These are phyloP conservation scores for Aldabrachelys gigantea DNA, from an alignment of 2,113 vertebrate species.

Conservation along the genomic window DNA sequence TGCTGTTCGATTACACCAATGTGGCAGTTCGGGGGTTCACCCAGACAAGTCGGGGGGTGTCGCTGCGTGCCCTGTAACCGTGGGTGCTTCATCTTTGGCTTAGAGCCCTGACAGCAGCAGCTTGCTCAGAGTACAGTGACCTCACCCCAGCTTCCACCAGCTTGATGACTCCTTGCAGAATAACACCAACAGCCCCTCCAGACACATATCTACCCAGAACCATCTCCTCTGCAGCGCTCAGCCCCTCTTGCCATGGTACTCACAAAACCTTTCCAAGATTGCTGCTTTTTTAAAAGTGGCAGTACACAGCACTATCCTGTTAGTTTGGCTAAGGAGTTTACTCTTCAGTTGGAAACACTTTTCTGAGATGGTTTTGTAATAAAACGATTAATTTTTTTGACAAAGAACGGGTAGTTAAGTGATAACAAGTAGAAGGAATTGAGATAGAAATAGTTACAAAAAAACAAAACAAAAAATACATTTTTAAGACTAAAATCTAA, in stretches of 20 bases:
- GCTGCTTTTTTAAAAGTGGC: background rate
- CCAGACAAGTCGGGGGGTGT: background rate
- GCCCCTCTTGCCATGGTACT: background rate
- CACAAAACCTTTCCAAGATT: background rate
- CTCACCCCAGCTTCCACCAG: background rate
- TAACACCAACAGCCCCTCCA: background rate
- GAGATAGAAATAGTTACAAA: background rate
- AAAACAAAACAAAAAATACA: background rate
- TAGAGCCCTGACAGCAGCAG: background rate
- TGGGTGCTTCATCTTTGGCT: background rate
- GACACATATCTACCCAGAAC: background rate
- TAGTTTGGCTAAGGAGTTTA: background rate
- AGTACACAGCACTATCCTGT: background rate
- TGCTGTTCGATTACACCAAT: background rate
- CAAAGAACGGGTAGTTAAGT: background rate
- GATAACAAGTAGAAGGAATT: background rate
- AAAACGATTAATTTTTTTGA: background rate
- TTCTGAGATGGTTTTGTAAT: background rate
- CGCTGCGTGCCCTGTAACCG: background rate
- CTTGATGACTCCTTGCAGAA: background rate
- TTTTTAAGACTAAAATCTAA: background rate
- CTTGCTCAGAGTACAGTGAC: background rate
- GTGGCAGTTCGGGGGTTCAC: background rate
- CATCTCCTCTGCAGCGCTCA: background rate
- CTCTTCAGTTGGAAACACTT: background rate